Conservation (phyloP, 2,113 vertebrate genomes). For the Dipodomys ordii region DNA sequence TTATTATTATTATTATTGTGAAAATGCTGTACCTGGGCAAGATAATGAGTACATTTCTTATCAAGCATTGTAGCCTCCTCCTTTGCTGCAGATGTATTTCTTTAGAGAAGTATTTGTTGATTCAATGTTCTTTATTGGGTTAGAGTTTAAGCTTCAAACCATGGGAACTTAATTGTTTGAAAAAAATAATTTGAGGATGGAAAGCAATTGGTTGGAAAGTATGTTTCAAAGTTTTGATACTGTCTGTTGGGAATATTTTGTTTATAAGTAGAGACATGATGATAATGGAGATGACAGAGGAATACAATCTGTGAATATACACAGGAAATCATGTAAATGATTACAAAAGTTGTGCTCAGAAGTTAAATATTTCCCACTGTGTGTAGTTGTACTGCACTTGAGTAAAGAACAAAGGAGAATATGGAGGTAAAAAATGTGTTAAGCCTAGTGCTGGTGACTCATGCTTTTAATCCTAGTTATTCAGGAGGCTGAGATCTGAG, state of each 20-base stretch:
- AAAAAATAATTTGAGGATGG: constrained; percentile 29
- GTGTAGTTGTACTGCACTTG: constrained; percentile 12
- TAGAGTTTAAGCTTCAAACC: background rate
- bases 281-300: background rate
- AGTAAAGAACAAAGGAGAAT: background rate
- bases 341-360: background rate
- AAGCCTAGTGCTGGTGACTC: no score
- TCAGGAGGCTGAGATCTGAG: no score
- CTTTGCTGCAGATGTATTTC: background rate
- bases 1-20: no score
- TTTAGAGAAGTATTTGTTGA: constrained; percentile 7
- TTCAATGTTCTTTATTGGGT: background rate
- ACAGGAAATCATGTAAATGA: background rate
- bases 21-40: no score
- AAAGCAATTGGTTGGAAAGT: background rate
- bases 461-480: no score
- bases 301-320: background rate
- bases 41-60: no score
- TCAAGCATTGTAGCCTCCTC: no score
- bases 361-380: background rate
- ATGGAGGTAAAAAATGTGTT: background rate
- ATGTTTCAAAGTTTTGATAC: background rate
- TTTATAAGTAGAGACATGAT: constrained; percentile 11
- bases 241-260: constrained; percentile 13
- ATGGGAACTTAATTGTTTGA: background rate